Conservation (phyloP, 1,140 invertebrate genomes). For the Drosophila orena region DNA sequence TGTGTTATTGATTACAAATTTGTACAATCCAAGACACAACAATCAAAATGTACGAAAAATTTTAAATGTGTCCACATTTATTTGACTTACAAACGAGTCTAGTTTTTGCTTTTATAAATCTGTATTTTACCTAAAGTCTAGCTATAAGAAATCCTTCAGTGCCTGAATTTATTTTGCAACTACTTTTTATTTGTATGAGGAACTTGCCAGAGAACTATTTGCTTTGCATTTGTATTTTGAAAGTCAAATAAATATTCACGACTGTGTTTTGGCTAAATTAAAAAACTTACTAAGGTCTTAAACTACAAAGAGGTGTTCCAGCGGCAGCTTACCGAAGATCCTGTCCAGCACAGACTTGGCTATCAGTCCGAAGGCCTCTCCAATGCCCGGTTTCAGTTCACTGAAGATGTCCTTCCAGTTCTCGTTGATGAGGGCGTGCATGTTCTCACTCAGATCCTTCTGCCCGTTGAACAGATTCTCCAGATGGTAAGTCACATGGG, state of each 20-base stretch:
- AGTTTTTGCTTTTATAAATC: neutral
- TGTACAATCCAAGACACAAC: no score
- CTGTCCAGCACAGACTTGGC: constrained; percentile 85
- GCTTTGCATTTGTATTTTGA: constrained; percentile 11
- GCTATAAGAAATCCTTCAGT: constrained; percentile 1
- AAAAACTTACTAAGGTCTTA: constrained; percentile 1
- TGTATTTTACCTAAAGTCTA: neutral
- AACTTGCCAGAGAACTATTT: constrained; percentile 10
- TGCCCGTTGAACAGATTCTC: constrained; percentile 85
- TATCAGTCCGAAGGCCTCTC: constrained; percentile 85
- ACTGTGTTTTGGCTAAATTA: neutral
- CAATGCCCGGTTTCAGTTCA: constrained; percentile 85
- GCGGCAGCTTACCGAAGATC: constrained; percentile 85
- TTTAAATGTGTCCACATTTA: neutral
- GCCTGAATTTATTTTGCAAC: constrained; percentile 22
- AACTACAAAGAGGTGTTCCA: constrained; percentile 85
- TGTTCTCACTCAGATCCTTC: constrained; percentile 80
- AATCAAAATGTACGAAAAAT: no score
- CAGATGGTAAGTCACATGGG: constrained; percentile 64
- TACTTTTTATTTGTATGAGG: constrained; percentile 8
- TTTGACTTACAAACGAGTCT: neutral
- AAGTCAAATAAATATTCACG: constrained; percentile 31
- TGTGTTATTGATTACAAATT: no score
- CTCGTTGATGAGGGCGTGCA: constrained; percentile 84
- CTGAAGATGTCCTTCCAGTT: constrained; percentile 85